Evolutionary conservation across 2,797 vertebrate genomes (phyloP), one percentile per base, ranked within the genome.

Genomic region (Microcaecilia unicolor): DNA sequence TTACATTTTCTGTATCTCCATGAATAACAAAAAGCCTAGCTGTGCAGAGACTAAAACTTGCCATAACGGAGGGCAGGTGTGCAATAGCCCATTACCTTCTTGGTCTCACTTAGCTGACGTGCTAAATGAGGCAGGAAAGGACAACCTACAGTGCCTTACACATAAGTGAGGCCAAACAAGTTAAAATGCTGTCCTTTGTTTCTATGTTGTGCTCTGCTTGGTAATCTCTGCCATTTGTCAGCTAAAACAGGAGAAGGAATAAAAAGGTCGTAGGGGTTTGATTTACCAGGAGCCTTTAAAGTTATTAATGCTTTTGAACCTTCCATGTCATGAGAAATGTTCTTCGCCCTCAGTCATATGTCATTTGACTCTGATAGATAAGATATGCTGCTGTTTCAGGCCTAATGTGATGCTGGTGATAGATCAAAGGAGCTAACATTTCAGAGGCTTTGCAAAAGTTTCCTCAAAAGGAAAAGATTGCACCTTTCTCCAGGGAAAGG

Each of bases 341-440:
- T 30, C 45, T 31, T 29, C 39, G 52, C 34, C 31, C 15, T 18
- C 41, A 42, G 31, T 63, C 28, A 36, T 50, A 39, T 43, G 41
- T 52, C 32, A n/a, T 21, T 30, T 42, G 4, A 2, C 42, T 35
- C 29, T 16, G 7, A 16, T 34, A 25, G 28, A 27, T 24, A 22
- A 42, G 40, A 32, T 23, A 32, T 9, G 41, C 9, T 1, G 2
- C 38, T 28, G 18, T 39, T 40, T 45, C 32, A 39, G 34, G 38
- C 31, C 40, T 51, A 30, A 54, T 41, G 37, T n/a, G 10, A 26
- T 24, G 46, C 48, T 31, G 37, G 22, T 11, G 18, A 44, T 33
- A 51, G 59, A 63, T 63, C 58, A 58, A 53, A 57, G 58, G 14
- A 2, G 15, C 9, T 30, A 10, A 22, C 7, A 18, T 3, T 3